Percentiles rank a stretch among this genome's conserved stretches.
Evolutionary conservation across 2,888 invertebrate species (phyloP).

Genomic region (Hipparchia semele): DNA sequence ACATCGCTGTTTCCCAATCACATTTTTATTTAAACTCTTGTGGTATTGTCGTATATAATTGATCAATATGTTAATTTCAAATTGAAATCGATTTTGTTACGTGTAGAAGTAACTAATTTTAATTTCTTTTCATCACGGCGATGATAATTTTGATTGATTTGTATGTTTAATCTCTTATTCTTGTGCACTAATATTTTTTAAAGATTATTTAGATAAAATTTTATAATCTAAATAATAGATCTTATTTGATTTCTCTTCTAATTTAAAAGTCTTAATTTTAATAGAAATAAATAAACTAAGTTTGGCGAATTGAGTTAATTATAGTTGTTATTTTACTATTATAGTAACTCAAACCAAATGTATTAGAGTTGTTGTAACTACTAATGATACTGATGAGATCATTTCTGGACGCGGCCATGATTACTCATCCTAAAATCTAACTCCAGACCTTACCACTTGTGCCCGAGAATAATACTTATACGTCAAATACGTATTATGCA

Average conservation of each 20-base stretch:
- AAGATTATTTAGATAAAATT: no score
- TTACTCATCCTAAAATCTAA: slow-evolving; percentile 41
- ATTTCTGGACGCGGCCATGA: slow-evolving; percentile 30
- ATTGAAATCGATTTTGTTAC: not conserved
- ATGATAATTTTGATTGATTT: not conserved
- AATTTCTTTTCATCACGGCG: not conserved
- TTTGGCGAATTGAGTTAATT: not conserved
- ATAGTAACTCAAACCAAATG: not conserved
- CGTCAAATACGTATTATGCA: slow-evolving; percentile 29
- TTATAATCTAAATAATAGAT: not conserved
- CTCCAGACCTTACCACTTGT: slow-evolving; percentile 40
- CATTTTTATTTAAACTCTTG: not conserved
- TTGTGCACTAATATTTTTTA: not conserved
- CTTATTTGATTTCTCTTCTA: not conserved
- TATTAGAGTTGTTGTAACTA: slow-evolving; percentile 23
- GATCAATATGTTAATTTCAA: not conserved
- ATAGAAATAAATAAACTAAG: no score
- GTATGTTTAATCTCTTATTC: not conserved
- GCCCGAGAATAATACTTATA: slow-evolving; percentile 31
- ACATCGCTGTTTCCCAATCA: not conserved
- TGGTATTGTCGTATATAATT: not conserved
- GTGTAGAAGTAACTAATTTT: not conserved
- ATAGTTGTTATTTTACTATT: not conserved
- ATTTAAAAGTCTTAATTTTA: not conserved
- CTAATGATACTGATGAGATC: slow-evolving; percentile 37